Conservation (phyloP, 2,113 vertebrate species). For the Calyptomena viridis region DNA sequence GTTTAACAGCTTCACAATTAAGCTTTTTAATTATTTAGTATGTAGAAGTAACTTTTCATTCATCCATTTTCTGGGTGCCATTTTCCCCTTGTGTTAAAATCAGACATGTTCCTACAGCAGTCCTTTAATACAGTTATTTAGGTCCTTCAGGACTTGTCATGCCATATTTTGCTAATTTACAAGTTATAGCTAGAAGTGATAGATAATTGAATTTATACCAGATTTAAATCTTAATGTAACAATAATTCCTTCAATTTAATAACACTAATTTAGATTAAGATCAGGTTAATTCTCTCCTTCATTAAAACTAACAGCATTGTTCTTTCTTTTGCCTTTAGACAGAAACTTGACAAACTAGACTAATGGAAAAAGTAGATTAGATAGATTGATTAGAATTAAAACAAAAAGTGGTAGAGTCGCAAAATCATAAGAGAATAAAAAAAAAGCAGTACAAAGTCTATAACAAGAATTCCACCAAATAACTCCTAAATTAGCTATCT, state of each 20-base stretch:
- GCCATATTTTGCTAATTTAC: not conserved
- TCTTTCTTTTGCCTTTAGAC: not conserved
- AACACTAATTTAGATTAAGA: not conserved
- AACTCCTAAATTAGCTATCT: not conserved
- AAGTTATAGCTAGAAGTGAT: not conserved
- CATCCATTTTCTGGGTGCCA: not conserved
- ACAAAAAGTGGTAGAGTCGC: not conserved
- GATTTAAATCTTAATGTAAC: not conserved
- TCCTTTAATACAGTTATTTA: not conserved
- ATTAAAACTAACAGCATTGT: not conserved
- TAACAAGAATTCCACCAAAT: not conserved
- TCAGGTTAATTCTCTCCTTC: not conserved
- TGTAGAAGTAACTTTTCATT: not conserved
- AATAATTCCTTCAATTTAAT: not conserved
- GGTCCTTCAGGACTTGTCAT: not conserved
- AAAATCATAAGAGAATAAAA: not conserved
- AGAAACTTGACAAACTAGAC: not conserved
- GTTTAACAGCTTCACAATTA: not conserved
- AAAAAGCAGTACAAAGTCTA: not conserved
- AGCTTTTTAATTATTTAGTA: not conserved
- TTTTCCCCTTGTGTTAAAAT: not conserved
- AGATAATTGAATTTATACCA: not conserved
- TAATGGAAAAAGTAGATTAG: not conserved
- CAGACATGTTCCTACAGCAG: not conserved
- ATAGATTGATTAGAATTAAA: not conserved